Base-by-base conservation (phyloP, 2,113 vertebrate genomes). In the Hepsetus odoe region DNA sequence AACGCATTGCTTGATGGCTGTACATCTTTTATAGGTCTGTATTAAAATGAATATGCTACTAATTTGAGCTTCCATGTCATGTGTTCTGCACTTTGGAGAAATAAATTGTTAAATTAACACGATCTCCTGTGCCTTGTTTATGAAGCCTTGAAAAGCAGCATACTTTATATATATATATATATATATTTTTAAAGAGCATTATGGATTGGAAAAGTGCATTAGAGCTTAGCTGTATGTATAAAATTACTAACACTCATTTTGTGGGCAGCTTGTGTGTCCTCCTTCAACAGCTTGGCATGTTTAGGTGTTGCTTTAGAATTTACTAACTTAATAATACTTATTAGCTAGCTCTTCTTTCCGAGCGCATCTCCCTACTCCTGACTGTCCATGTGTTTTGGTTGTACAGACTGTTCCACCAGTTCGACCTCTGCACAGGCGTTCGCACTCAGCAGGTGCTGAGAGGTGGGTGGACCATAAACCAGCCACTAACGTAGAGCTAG, bases 381-480 rank as follows among this genome's bases (percentile, higher is more conserved):
- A 74, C 82, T 81, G 83, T 92, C 83, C 85, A 30, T 72, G 53
- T 90, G 88, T 89, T 65, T 85, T 67, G 51, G 88, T 79, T 80
- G 89, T 82, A 84, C 81, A 98, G 97, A 97, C 89, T 0, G 77
- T 66, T 0, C 81, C 92, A 0, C 94, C 94, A 0, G 92, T 96
- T 55, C 94, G 93, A 3, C 91, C 83, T 13, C 73, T 87, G 3
- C 96, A 95, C 90, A 90, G 95, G 46, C 93, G 95, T 12, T 98
- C 96, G 0, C 92, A 93, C 84, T 97, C 96, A 0, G 96, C 96
- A 0, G 95, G 96, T 62, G 91, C 85, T 20, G 96, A 97, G 90
- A 92, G 95, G 86, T 98, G 97, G 97, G 97, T 98, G 67, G 97
- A 98, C 89, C 97, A 99, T 77, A 98, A 96, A 38, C 97, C 98